Conservation (phyloP, 2,888 invertebrate genomes). For the Capitulum mitella region DNA sequence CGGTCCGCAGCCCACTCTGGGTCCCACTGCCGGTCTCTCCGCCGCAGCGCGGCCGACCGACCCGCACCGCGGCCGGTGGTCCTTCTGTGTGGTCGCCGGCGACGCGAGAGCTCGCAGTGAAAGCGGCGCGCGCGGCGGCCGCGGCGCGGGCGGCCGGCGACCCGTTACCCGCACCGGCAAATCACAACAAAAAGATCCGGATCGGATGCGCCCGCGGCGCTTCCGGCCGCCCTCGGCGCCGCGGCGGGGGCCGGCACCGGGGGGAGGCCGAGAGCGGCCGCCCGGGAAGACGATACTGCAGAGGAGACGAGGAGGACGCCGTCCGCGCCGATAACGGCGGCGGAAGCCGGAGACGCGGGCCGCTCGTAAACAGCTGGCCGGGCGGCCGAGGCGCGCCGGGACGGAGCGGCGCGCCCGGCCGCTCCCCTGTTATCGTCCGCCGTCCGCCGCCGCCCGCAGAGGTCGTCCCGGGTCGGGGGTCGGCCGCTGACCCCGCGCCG, state of each 20-base stretch:
- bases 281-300: constrained; percentile 87
- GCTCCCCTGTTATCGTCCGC: too few relatives aligned
- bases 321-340: not conserved
- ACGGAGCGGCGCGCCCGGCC: not conserved
- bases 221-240: constrained; percentile 40
- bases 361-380: not conserved
- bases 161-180: constrained; percentile 46
- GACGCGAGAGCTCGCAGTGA: too few relatives aligned
- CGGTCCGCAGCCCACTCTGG: too few relatives aligned
- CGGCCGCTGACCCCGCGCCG: too few relatives aligned
- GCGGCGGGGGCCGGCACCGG: constrained; percentile 93
- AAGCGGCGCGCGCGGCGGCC: too few relatives aligned
- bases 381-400: not conserved
- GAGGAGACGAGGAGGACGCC: constrained; percentile 47
- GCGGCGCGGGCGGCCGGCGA: too few relatives aligned
- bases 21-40: too few relatives aligned
- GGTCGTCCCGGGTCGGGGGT: too few relatives aligned
- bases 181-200: constrained; percentile 80
- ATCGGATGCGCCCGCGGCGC: constrained; percentile 78
- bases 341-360: not conserved
- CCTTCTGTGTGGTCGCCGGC: too few relatives aligned
- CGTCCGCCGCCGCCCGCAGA: too few relatives aligned
- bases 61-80: too few relatives aligned
- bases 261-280: constrained; percentile 72
- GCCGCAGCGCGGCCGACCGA: too few relatives aligned